These are phyloP conservation scores for Hirtodrosophila alboralis DNA, from an alignment of 2,888 invertebrate species.

Conservation along the genomic window DNA sequence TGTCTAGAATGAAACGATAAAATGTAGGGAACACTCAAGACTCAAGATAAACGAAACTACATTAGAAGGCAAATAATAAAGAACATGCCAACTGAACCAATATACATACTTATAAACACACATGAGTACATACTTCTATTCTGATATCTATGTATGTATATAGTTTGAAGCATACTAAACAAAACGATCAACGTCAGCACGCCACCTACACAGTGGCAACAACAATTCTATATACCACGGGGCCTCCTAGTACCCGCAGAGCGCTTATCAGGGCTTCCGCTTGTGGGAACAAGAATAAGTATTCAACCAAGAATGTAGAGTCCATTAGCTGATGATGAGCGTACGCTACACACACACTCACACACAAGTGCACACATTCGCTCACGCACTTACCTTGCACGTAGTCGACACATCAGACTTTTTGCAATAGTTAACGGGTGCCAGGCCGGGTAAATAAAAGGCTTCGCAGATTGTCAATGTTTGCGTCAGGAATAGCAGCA, in stretches of 20 bases:
- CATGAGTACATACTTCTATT: no score
- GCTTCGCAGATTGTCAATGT: constrained; percentile 38
- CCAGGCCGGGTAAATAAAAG: constrained; percentile 98
- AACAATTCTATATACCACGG: constrained; percentile 1
- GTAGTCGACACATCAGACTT: constrained; percentile 87
- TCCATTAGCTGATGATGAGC: constrained; percentile 11
- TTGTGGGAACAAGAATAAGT: constrained; percentile 12
- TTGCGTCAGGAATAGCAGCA: constrained; percentile 36
- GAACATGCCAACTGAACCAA: constrained; percentile 19
- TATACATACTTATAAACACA: constrained; percentile 5
- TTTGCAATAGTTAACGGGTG: constrained; percentile 98
- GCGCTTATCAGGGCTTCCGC: constrained; percentile 45
- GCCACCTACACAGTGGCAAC: constrained; percentile 17
- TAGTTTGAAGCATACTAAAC: background rate
- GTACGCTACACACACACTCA: constrained; percentile 1
- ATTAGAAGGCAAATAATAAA: constrained; percentile 6
- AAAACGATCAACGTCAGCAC: constrained; percentile 51
- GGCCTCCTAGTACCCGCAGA: background rate
- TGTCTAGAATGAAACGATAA: constrained; percentile 6
- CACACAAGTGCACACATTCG: constrained; percentile 1
- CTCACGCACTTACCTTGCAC: constrained; percentile 91
- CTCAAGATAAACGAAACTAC: constrained; percentile 5
- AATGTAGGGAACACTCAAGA: background rate
- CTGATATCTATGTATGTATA: background rate
- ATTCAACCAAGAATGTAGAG: background rate